These are phyloP conservation scores for Morus bassanus DNA, from an alignment of 2,797 vertebrate genomes.

Conservation along the genomic window DNA sequence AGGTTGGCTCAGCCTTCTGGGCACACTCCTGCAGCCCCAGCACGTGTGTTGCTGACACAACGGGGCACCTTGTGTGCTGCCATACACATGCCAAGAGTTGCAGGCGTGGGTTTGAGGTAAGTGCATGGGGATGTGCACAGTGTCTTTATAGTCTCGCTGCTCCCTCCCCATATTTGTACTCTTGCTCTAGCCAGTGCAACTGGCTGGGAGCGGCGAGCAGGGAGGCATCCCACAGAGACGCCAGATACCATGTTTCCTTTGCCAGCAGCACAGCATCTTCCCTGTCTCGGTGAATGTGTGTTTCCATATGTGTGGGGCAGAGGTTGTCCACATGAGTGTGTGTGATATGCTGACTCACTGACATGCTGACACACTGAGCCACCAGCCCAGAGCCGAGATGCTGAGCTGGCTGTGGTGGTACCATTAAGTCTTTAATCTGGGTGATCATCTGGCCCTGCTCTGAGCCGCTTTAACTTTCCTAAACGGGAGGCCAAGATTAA, in stretches of 20 bases:
- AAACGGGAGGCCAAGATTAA: slow-evolving; percentile 47
- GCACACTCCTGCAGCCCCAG: neutral
- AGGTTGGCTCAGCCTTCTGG: accelerated
- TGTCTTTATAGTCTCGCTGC: accelerated
- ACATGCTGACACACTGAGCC: slow-evolving; percentile 89
- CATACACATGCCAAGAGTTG: accelerated
- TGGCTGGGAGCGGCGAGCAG: accelerated
- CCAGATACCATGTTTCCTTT: accelerated
- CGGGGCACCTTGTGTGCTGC: neutral
- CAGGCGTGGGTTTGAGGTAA: accelerated
- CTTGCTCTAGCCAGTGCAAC: accelerated
- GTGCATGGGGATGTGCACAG: accelerated
- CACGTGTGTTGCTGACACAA: accelerated
- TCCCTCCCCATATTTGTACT: accelerated
- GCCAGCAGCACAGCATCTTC: neutral
- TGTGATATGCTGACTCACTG: slow-evolving; percentile 80
- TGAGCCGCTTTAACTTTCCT: slow-evolving; percentile 75
- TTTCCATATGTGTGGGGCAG: accelerated
- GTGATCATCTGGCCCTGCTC: slow-evolving; percentile 43
- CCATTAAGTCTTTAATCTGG: slow-evolving; percentile 76
- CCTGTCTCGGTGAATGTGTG: accelerated
- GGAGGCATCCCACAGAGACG: accelerated
- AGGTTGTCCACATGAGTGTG: neutral
- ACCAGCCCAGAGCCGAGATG: slow-evolving; percentile 52
- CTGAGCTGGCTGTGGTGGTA: slow-evolving; percentile 19